A percentile compares a stretch with the other conserved stretches of the same genome.
phyloP scores from a whole-genome alignment of 35 echinoderm and acorn worm genomes.

The Hemicentrotus pulcherrimus region DNA sequence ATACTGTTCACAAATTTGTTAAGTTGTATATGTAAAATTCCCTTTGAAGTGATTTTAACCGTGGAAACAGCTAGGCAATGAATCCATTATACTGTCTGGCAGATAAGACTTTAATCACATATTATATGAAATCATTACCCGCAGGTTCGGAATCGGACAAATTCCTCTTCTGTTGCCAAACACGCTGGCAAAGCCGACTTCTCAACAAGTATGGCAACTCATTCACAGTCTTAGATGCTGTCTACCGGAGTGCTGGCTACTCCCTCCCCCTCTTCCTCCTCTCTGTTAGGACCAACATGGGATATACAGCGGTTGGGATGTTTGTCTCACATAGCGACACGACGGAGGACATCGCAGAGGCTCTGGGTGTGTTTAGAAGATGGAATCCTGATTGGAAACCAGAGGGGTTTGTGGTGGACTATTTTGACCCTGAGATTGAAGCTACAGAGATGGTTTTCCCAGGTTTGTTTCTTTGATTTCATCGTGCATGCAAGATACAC shows the following conservation, averaged over 20 bases:
- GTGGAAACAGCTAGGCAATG: too few relatives aligned
- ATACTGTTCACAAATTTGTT: too few relatives aligned
- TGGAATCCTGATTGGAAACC: slow-evolving; percentile 62
- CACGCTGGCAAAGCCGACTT: slow-evolving; percentile 40
- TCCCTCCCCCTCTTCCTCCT: slow-evolving; percentile 56
- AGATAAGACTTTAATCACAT: too few relatives aligned
- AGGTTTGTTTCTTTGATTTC: not conserved
- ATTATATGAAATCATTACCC: not conserved
- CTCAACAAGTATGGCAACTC: slow-evolving; percentile 50
- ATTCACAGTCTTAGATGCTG: slow-evolving; percentile 49
- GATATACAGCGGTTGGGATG: slow-evolving; percentile 48
- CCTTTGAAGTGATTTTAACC: too few relatives aligned
- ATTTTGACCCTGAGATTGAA: slow-evolving; percentile 35
- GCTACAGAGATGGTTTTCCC: not conserved
- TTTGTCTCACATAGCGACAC: slow-evolving; percentile 53
- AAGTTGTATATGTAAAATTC: too few relatives aligned
- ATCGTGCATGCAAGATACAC: too few relatives aligned
- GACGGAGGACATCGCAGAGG: slow-evolving; percentile 29
- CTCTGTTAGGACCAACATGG: slow-evolving; percentile 55
- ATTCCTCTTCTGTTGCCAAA: slow-evolving; percentile 45
- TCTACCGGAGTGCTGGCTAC: slow-evolving; percentile 46
- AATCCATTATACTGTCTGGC: too few relatives aligned
- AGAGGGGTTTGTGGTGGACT: slow-evolving; percentile 52
- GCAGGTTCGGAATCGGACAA: not conserved
- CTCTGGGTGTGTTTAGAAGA: slow-evolving; percentile 33